Conservation (phyloP, 2,888 invertebrate species). For the Julus scandinavius region DNA sequence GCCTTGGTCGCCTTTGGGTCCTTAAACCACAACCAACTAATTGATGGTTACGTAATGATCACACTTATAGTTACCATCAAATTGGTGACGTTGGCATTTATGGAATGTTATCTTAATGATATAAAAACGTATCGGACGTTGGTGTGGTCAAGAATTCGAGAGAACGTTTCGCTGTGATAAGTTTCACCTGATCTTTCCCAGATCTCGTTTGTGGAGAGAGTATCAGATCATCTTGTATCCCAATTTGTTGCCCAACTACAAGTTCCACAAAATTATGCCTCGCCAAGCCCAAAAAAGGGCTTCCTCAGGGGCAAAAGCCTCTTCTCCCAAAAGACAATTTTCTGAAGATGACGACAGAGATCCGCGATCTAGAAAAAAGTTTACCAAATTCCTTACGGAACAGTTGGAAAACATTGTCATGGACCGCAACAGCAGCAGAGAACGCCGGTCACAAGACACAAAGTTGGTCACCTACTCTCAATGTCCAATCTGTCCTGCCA, state of each 20-base stretch:
- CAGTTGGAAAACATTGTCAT: constrained; percentile 97
- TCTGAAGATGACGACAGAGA: constrained; percentile 69
- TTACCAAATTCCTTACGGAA: constrained; percentile 97
- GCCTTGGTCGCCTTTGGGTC: no score
- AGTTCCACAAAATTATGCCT: constrained; percentile 90
- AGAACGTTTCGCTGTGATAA: no score
- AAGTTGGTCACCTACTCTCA: constrained; percentile 96
- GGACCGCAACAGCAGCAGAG: constrained; percentile 95
- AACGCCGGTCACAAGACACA: constrained; percentile 93
- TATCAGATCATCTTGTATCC: no score
- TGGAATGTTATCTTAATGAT: no score
- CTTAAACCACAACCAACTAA: no score
- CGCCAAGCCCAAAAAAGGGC: constrained; percentile 70
- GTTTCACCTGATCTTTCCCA: no score
- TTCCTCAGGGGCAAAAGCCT: constrained; percentile 58
- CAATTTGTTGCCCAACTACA: constrained; percentile 80
- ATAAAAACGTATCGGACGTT: no score
- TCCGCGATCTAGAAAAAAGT: constrained; percentile 90
- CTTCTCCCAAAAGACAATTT: constrained; percentile 67
- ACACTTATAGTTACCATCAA: no score
- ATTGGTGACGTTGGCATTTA: no score
- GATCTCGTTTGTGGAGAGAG: no score
- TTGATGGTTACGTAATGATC: no score
- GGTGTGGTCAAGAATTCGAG: no score
- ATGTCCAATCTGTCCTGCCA: constrained; percentile 93